Base-by-base conservation (phyloP, 1,140 invertebrate genomes). In the Venustaconcha ellipsiformis region DNA sequence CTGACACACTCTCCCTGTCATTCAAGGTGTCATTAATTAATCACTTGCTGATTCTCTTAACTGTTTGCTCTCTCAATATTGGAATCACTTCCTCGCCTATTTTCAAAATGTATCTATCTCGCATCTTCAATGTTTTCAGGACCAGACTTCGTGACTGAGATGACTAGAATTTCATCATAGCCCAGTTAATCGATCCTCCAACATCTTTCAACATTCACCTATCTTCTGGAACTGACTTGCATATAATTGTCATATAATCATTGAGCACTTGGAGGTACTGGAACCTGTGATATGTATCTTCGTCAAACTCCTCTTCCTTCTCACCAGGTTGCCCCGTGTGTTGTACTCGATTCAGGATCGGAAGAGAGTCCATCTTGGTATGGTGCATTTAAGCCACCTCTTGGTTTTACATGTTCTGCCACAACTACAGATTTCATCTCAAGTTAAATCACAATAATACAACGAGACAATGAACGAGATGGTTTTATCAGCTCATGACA, bases 191-290 rank as follows among this genome's bases (percentile, higher is more conserved):
- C 11, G 67, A 59, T 14, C 67, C 68, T 13, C 68, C 59, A 1
- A 65, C 57, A 26, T 74, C 58, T 26, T 72, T 20, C 14, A 78
- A 48, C 56, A 58, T 74, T 68, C 62, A 78, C 17, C 37, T 55
- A 37, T 14, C 73, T 69, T 79, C 72, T 14, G 67, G 18, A 20
- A 59, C 2, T 2, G 77, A 70, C 72, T 67, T 73, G 20, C 67
- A 56, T 8, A 37, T 78, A 6, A 74, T 58, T 2, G 72, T 78
- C 67, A 74, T 74, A 48, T 74, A 67, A 57, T 74, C 67, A 69
- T 70, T 74, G 23, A 78, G 26, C 26, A 30, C 26, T 30, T 30
- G 26, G 1, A 30, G 26, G 26, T 30, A 30, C 26, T 4, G 26
- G 26, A 30, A 30, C 26, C 26, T 30, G 4, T 30, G 1, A 30